A percentile compares a stretch with the other conserved stretches of the same genome.
phyloP scores from a whole-genome alignment of 2,113 vertebrate species.

The Malurus alboscapulatus region DNA sequence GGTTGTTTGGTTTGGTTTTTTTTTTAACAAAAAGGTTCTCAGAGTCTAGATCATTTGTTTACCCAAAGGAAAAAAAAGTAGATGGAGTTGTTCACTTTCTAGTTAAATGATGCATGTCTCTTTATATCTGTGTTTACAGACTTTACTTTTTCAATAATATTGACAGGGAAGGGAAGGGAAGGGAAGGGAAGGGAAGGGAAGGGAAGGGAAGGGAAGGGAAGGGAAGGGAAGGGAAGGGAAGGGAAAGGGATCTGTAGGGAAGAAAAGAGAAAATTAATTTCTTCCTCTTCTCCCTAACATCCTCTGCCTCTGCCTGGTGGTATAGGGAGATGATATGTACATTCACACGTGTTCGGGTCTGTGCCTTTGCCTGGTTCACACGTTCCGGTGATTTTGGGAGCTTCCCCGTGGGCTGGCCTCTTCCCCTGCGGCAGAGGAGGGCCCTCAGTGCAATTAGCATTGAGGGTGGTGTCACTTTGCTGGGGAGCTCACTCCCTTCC shows the following conservation, averaged over 20 bases:
- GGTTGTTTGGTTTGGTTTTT: neutral
- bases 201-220: neutral
- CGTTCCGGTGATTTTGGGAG: neutral
- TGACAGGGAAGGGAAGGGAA: neutral
- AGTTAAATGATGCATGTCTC: neutral
- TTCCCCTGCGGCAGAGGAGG: neutral
- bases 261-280: neutral
- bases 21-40: neutral
- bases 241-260: neutral
- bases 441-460: neutral
- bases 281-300: neutral
- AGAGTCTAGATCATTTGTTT: neutral
- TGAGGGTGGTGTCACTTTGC: neutral
- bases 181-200: neutral
- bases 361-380: neutral
- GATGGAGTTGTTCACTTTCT: neutral
- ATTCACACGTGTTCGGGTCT: rapidly evolving
- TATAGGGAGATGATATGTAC: neutral
- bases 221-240: neutral
- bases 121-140: neutral
- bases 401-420: neutral
- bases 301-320: neutral
- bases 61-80: neutral
- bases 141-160: neutral
- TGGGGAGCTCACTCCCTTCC: neutral